Percentiles rank a stretch among this genome's conserved stretches.
Evolutionary conservation across 2,888 invertebrate species (phyloP).

Genomic region (Hyppa rectilinea): DNA sequence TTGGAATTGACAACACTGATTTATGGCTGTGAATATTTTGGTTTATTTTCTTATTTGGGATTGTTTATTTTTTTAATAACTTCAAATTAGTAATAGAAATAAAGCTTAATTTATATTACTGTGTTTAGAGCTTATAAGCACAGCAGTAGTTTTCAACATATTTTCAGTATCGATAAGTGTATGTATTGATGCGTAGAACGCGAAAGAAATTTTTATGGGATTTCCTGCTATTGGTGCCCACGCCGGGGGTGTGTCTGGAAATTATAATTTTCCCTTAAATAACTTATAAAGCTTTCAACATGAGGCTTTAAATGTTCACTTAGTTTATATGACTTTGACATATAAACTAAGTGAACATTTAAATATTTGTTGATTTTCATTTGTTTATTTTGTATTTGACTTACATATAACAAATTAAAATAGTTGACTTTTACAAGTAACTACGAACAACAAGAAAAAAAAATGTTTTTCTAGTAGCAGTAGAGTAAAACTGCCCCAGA

Average conservation of each 20-base stretch:
- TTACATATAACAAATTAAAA: not conserved
- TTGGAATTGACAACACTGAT: conserved; percentile 19
- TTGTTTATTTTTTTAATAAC: not conserved
- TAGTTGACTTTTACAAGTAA: not conserved
- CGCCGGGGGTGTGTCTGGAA: conserved; percentile 22
- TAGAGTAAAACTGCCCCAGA: not conserved
- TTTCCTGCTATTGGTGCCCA: conserved; percentile 2
- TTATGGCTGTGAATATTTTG: not conserved
- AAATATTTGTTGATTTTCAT: too few relatives aligned
- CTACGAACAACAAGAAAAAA: not conserved
- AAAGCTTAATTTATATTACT: not conserved
- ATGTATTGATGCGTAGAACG: not conserved
- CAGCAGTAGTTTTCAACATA: not conserved
- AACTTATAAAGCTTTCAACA: too few relatives aligned
- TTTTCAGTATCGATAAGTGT: not conserved
- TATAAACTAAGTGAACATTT: too few relatives aligned
- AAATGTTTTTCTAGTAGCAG: not conserved
- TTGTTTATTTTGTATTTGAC: not conserved
- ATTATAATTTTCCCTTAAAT: conserved; percentile 13
- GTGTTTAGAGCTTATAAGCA: not conserved
- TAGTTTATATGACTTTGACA: too few relatives aligned
- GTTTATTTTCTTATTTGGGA: not conserved
- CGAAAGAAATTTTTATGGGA: conserved; percentile 23
- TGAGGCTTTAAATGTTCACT: too few relatives aligned
- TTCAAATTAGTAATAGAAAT: not conserved